Evolutionary conservation across 2,113 vertebrate species (phyloP).

Genomic region (Fregata magnificens): DNA sequence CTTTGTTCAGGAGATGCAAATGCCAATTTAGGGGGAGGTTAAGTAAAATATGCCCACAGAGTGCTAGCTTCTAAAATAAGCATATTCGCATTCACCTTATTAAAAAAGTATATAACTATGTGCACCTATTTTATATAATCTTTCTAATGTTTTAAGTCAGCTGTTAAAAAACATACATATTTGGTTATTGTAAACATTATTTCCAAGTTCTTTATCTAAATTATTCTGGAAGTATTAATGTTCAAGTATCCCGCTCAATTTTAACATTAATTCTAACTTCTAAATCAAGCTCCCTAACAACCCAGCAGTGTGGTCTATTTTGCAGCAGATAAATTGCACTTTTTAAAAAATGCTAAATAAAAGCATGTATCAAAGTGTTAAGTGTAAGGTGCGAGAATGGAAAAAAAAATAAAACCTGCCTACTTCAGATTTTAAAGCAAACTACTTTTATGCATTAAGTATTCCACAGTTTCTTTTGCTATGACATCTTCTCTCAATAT

Average conservation of each 20-base stretch:
- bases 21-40: neutral
- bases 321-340: neutral
- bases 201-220: neutral
- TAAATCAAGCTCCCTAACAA: neutral
- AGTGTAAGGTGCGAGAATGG: neutral
- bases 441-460: neutral
- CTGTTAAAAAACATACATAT: neutral
- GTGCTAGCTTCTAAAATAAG: neutral
- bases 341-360: neutral
- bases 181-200: neutral
- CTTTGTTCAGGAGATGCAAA: constrained; percentile 17
- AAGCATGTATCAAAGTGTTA: neutral
- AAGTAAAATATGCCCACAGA: neutral
- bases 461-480: neutral
- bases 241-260: neutral
- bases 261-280: neutral
- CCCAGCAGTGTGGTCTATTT: neutral
- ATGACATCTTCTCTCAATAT: neutral
- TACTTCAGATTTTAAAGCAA: neutral
- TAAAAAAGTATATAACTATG: neutral
- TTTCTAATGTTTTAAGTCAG: neutral
- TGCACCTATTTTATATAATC: neutral
- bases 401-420: neutral
- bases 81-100: neutral
- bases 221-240: neutral